phyloP scores from a whole-genome alignment of 2,888 invertebrate species.

The Smittia sp. region DNA sequence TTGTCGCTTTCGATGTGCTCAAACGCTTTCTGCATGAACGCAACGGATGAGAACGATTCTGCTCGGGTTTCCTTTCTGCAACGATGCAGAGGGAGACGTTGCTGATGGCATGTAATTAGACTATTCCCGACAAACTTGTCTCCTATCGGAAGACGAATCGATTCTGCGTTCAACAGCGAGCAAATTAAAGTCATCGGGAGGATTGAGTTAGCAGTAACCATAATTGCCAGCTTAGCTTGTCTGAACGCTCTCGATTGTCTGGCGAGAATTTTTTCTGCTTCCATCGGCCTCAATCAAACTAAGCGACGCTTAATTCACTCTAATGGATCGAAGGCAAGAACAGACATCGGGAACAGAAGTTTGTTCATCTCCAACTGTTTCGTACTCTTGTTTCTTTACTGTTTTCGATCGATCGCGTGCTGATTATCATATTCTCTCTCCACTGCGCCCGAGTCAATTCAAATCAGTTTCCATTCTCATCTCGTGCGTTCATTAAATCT shows the following conservation, averaged over 20 bases:
- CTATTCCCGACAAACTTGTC: conserved; percentile 3
- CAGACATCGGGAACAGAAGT: not conserved
- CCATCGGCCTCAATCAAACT: not conserved
- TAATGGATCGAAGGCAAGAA: not conserved
- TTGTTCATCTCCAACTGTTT: conserved; percentile 18
- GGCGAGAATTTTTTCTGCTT: not conserved
- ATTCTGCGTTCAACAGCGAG: not conserved
- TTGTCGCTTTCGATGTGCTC: not conserved
- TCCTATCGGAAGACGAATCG: not conserved
- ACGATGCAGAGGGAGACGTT: not conserved
- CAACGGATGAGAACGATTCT: not conserved
- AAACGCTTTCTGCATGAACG: not conserved
- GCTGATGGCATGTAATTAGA: not conserved
- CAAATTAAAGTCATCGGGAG: no score
- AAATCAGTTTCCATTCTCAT: not conserved
- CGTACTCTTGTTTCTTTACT: not conserved
- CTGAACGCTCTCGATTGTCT: not conserved
- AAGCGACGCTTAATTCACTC: not conserved
- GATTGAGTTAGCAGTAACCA: conserved; percentile 2
- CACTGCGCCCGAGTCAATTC: not conserved
- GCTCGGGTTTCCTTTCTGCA: not conserved
- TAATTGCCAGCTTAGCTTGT: not conserved
- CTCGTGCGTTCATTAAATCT: not conserved
- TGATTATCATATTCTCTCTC: conserved; percentile 8
- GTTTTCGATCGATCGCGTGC: conserved; percentile 18